Evolutionary conservation across 53 echinoderm and acorn worm species (phyloP).

Genomic region (Crossaster papposus): DNA sequence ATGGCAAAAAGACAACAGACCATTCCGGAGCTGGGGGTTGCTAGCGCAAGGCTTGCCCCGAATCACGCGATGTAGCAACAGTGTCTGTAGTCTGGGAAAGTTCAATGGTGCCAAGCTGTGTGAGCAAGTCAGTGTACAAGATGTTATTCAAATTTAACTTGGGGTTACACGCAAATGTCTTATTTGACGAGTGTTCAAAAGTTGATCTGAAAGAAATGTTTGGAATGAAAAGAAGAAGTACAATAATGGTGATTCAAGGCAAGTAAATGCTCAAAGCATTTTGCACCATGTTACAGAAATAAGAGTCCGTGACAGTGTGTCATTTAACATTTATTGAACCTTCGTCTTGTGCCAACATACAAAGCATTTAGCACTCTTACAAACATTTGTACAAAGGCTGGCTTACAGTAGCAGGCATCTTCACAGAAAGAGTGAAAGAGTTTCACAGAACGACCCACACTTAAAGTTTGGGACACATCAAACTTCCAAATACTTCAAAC

Average conservation of each 20-base stretch:
- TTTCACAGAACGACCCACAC: too few relatives aligned
- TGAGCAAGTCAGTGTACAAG: too few relatives aligned
- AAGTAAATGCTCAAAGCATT: background rate
- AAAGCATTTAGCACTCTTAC: background rate
- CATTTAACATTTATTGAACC: background rate
- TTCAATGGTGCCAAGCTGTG: too few relatives aligned
- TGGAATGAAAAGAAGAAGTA: background rate
- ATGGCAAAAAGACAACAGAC: too few relatives aligned
- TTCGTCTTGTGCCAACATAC: background rate
- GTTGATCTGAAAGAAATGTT: background rate
- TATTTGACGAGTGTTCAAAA: background rate
- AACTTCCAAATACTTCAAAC: background rate
- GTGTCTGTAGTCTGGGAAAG: too few relatives aligned
- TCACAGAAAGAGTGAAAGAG: too few relatives aligned
- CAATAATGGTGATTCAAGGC: background rate
- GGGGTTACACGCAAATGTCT: too few relatives aligned
- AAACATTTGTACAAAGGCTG: background rate
- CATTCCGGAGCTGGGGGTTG: too few relatives aligned
- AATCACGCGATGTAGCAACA: too few relatives aligned
- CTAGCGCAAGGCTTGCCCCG: too few relatives aligned
- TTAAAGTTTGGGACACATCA: background rate
- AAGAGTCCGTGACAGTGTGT: background rate
- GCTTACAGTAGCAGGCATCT: background rate
- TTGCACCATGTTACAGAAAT: background rate
- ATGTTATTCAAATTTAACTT: too few relatives aligned